Conservation (phyloP, 2,113 vertebrate species). For the Cercocebus atys region DNA sequence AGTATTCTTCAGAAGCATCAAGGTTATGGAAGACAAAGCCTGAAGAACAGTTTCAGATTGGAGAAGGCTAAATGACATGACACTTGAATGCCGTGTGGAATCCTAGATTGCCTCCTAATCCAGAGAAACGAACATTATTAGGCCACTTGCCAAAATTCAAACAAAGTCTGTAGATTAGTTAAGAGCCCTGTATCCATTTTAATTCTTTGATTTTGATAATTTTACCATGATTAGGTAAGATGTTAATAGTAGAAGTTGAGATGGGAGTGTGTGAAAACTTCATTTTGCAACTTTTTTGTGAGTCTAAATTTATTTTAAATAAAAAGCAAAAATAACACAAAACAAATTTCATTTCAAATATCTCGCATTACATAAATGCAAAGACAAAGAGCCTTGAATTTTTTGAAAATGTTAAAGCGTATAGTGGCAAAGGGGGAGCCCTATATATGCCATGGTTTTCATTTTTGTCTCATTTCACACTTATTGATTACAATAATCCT, state of each 20-base stretch:
- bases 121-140: background rate
- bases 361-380: background rate
- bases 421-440: conserved; percentile 10
- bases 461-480: conserved; percentile 42
- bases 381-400: background rate
- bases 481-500: conserved; percentile 40
- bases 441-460: conserved; percentile 28
- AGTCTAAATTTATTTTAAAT: conserved; percentile 45
- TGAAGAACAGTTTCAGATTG: background rate
- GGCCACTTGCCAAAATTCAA: background rate
- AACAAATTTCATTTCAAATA: conserved; percentile 28
- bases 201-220: conserved; percentile 13
- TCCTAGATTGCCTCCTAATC: background rate
- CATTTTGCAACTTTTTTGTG: conserved; percentile 23
- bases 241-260: background rate
- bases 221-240: background rate
- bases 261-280: background rate
- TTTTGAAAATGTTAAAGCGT: conserved; percentile 11
- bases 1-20: background rate
- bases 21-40: background rate
- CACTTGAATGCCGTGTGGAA: background rate
- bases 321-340: background rate
- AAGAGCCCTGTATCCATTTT: background rate
- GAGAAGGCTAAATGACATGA: background rate
- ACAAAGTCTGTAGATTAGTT: background rate